These are phyloP conservation scores for Mesocricetus auratus DNA, from an alignment of 2,113 vertebrate species.

Conservation along the genomic window DNA sequence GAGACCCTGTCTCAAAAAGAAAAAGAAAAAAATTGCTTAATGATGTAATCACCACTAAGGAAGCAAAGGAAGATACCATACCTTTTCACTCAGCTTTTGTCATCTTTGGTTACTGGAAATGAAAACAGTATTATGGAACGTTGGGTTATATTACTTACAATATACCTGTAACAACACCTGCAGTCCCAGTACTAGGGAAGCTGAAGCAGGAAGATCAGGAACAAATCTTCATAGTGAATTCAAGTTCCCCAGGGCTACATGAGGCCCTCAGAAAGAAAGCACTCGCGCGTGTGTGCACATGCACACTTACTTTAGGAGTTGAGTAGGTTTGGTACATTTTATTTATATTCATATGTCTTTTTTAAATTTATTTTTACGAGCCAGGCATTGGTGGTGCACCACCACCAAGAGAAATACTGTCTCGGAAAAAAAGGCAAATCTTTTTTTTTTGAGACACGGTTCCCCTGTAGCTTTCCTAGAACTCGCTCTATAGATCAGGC, in stretches of 20 bases:
- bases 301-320: too few species aligned
- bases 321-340: not conserved
- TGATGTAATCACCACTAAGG: not conserved
- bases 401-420: too few species aligned
- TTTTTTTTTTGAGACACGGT: too few species aligned
- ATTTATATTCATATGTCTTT: not conserved
- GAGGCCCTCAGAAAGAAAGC: not conserved
- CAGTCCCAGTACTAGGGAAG: not conserved
- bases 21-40: not conserved
- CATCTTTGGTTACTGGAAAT: not conserved
- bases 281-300: too few species aligned
- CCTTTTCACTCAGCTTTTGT: constrained; percentile 13
- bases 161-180: not conserved
- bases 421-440: too few species aligned
- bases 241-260: not conserved
- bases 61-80: constrained; percentile 37
- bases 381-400: too few species aligned
- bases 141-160: not conserved
- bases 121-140: not conserved
- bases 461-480: too few species aligned
- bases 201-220: not conserved
- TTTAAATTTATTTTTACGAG: too few species aligned
- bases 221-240: not conserved
- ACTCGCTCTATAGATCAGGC: too few species aligned
- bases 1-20: not conserved